Percentiles rank a stretch among this genome's conserved stretches.
These are phyloP conservation scores for Hyperoplus immaculatus DNA, from an alignment of 2,797 vertebrate species.

Conservation along the genomic window DNA sequence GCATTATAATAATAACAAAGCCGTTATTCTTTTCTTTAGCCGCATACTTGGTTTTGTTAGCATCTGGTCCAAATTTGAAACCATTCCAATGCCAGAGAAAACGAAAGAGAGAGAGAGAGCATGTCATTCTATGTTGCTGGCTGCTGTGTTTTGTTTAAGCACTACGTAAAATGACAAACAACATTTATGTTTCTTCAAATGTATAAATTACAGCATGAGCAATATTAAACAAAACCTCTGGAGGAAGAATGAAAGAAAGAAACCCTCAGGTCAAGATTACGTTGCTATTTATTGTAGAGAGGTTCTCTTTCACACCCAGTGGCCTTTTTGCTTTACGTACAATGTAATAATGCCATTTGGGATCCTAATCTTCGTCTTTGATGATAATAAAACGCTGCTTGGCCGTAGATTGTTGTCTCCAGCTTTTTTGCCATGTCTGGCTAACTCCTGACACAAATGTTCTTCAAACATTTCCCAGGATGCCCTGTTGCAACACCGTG, in stretches of 20 bases:
- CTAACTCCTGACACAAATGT: slow-evolving; percentile 38
- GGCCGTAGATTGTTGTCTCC: slow-evolving; percentile 6
- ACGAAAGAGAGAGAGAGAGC: neutral
- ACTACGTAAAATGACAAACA: neutral
- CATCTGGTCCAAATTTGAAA: neutral
- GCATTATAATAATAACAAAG: neutral
- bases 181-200: neutral
- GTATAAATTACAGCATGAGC: neutral
- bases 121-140: neutral
- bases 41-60: neutral
- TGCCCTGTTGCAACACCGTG: slow-evolving; percentile 48
- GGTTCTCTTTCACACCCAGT: slow-evolving; percentile 29
- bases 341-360: slow-evolving; percentile 25
- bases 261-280: slow-evolving; percentile 62
- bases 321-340: slow-evolving; percentile 6
- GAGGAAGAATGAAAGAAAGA: neutral
- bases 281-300: slow-evolving; percentile 42
- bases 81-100: neutral
- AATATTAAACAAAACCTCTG: neutral
- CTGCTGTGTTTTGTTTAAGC: neutral
- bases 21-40: neutral
- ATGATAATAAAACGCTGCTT: slow-evolving; percentile 30
- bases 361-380: slow-evolving; percentile 45
- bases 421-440: slow-evolving; percentile 32
- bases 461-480: slow-evolving; percentile 55